These are phyloP conservation scores for Parauchenoglanis punctatus DNA, from an alignment of 2,797 vertebrate species.

Conservation along the genomic window DNA sequence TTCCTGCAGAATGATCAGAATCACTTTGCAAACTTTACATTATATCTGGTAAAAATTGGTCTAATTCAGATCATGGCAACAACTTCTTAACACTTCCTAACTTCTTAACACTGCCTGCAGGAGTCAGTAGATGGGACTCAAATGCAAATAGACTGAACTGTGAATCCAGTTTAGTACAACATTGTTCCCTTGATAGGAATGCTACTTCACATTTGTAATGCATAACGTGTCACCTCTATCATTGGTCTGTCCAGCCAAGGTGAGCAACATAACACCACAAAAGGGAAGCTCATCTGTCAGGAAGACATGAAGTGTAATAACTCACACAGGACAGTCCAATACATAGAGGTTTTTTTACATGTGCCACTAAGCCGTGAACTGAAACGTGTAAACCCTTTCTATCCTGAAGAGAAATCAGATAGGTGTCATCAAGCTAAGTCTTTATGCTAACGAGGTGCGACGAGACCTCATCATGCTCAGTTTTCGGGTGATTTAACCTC, in stretches of 20 bases:
- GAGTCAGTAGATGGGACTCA: neutral
- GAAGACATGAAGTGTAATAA: slow-evolving; percentile 29
- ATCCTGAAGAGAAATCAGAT: slow-evolving; percentile 22
- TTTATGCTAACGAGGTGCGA: slow-evolving; percentile 51
- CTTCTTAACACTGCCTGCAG: neutral
- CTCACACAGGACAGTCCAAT: slow-evolving; percentile 24
- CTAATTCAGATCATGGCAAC: neutral
- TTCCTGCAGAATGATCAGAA: slow-evolving; percentile 11
- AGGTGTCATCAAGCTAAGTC: slow-evolving; percentile 40
- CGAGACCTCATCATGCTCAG: slow-evolving; percentile 37
- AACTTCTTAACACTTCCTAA: neutral
- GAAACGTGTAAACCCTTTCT: slow-evolving; percentile 21
- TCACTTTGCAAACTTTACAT: neutral
- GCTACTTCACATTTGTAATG: slow-evolving; percentile 53
- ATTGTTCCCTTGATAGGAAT: slow-evolving; percentile 45
- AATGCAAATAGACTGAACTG: slow-evolving; percentile 22
- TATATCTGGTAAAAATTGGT: neutral
- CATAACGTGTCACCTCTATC: slow-evolving; percentile 32
- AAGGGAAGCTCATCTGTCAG: slow-evolving; percentile 1
- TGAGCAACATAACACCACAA: neutral
- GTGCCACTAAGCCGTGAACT: slow-evolving; percentile 17
- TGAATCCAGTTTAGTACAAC: slow-evolving; percentile 43
- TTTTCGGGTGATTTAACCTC: slow-evolving; percentile 32
- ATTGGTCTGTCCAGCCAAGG: slow-evolving; percentile 1
- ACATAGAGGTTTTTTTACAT: neutral